Percentiles rank a stretch among this genome's conserved stretches.
Evolutionary conservation across 2,888 invertebrate species (phyloP).

Genomic region (Oscheius sp.): DNA sequence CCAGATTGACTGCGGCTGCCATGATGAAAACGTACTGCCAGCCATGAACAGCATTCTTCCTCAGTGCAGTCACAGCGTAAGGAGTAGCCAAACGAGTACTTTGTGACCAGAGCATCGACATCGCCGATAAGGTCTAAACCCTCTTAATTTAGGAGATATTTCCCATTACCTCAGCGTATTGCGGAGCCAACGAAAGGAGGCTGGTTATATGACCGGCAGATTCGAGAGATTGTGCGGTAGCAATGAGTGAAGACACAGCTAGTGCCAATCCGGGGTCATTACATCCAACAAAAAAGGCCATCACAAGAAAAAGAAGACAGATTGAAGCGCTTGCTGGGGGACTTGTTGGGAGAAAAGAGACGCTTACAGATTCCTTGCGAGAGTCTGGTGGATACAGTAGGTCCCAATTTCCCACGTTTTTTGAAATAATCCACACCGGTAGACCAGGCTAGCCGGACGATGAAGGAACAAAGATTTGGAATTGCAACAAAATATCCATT

Average conservation of each 20-base stretch:
- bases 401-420: background rate
- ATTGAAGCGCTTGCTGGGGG: slow-evolving; percentile 12
- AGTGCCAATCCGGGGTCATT: slow-evolving; percentile 8
- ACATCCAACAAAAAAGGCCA: slow-evolving; percentile 15
- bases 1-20: background rate
- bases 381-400: background rate
- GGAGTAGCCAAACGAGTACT: background rate
- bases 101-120: slow-evolving; percentile 16
- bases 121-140: slow-evolving; percentile 1
- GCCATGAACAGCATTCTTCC: background rate
- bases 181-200: slow-evolving; percentile 20
- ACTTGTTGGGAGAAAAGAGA: background rate
- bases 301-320: background rate
- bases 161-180: too few species aligned
- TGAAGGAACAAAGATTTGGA: slow-evolving; percentile 18
- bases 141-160: too few species aligned
- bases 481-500: slow-evolving; percentile 26
- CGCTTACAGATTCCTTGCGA: slow-evolving; percentile 15
- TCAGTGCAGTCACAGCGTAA: background rate
- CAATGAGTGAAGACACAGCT: background rate
- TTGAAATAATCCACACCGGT: slow-evolving; percentile 15
- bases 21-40: slow-evolving; percentile 14
- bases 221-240: background rate
- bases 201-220: slow-evolving; percentile 12
- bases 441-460: slow-evolving; percentile 2